Percentiles rank a stretch among this genome's conserved stretches.
These are phyloP conservation scores for Meandrina meandrites DNA, from an alignment of 92 coral and sea anemone genomes.

Conservation along the genomic window DNA sequence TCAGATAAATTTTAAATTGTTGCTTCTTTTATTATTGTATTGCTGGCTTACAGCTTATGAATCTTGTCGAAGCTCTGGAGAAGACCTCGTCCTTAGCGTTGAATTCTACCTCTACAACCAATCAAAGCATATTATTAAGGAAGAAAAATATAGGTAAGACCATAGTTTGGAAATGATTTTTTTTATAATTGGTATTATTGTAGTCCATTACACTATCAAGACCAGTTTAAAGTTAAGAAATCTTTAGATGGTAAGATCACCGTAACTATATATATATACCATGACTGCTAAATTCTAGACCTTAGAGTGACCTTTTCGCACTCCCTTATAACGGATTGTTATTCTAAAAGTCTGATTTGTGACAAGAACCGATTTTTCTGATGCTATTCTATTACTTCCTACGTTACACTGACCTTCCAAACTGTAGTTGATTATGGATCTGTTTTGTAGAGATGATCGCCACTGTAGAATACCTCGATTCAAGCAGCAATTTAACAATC, in stretches of 20 bases:
- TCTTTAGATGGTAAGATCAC: no score
- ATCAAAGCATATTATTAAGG: slow-evolving; percentile 9
- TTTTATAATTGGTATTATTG: neutral
- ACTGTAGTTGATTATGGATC: neutral
- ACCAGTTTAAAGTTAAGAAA: no score
- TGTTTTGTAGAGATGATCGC: neutral
- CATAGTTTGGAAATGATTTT: neutral
- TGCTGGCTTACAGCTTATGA: slow-evolving; percentile 6
- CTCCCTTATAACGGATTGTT: no score
- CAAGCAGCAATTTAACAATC: neutral
- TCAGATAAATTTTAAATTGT: neutral
- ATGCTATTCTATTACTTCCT: neutral
- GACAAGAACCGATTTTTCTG: neutral
- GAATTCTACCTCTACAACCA: slow-evolving; percentile 3
- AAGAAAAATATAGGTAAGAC: slow-evolving; percentile 16
- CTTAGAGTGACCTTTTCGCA: no score
- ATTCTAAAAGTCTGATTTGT: neutral
- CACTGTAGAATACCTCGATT: neutral
- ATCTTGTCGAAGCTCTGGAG: slow-evolving; percentile 29
- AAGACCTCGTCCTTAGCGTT: slow-evolving; percentile 21
- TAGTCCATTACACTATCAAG: no score
- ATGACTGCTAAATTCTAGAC: no score
- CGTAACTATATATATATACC: no score
- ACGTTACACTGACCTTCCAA: neutral
- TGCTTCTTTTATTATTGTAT: neutral